Evolutionary conservation across 2,797 vertebrate species (phyloP), one percentile per base, ranked within the genome.

Genomic region (Oryzias sinensis): DNA sequence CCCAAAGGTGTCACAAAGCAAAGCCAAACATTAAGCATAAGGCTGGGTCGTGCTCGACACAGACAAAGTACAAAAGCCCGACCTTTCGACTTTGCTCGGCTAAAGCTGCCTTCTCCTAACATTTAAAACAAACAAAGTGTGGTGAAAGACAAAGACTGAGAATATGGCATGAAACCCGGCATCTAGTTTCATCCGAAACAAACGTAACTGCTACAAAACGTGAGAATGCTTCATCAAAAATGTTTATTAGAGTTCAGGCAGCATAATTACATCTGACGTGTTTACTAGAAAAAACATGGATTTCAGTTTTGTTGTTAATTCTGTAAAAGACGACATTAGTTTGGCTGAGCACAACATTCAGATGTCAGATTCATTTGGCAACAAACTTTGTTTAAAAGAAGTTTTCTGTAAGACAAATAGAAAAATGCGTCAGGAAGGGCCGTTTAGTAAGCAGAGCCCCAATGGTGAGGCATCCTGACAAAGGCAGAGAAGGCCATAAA

Each of bases 191-290:
- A 14, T 37, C 2, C 4, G 0, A 1, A 4, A 46, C 0, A 8
- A 49, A 4, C 48, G 14, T 1, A 40, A 7, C 17, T 5, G 11
- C 14, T 3, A 47, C 17, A 41, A 6, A 6, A 11, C 6, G 4
- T 1, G 62, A 48, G 62, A 49, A 63, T 11, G 1, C 22, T 52
- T 70, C 4, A 22, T 29, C 45, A 55, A 49, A 62, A 65, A 37
- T 33, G 20, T 88, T 88, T 88, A 89, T 88, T 88, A 83, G 84
- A 80, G 71, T 86, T 53, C 68, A 65, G 49, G 53, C 71, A 82
- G 57, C 76, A 53, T 65, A 59, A 79, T 75, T 74, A 74, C 49
- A 65, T 70, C 56, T 18, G 62, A 77, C 44, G 73, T 4, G 53
- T 70, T 71, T 52, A 61, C 75, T 61, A 70, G 62, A 79, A 79